phyloP scores from a whole-genome alignment of 2,797 vertebrate species.

The Borostomias antarcticus region DNA sequence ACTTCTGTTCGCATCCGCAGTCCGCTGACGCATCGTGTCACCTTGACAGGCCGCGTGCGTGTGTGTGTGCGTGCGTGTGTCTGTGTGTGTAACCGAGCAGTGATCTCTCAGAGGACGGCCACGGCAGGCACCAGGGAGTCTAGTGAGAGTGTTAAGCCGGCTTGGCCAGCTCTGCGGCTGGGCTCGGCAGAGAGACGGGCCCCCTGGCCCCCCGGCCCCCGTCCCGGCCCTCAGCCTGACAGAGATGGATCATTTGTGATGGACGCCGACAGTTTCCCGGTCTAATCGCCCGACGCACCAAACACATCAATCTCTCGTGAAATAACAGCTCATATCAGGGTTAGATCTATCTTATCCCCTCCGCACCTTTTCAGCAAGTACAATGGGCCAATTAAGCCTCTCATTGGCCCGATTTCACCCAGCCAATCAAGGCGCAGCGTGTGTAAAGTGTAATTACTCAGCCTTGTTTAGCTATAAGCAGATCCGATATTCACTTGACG shows the following conservation, averaged over 20 bases:
- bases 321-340: slow-evolving; percentile 38
- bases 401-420: neutral
- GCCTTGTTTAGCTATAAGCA: neutral
- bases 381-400: neutral
- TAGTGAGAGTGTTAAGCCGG: slow-evolving; percentile 52
- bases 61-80: too few relatives aligned
- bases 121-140: slow-evolving; percentile 47
- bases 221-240: slow-evolving; percentile 58
- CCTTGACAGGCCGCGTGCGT: neutral
- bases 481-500: neutral
- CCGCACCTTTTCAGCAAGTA: neutral
- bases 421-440: neutral
- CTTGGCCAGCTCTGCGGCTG: slow-evolving; percentile 46
- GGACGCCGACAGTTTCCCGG: slow-evolving; percentile 52
- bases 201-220: slow-evolving; percentile 56
- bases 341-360: slow-evolving; percentile 15
- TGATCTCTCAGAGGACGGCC: neutral
- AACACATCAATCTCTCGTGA: slow-evolving; percentile 49
- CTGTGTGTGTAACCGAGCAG: neutral
- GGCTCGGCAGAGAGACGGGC: slow-evolving; percentile 57
- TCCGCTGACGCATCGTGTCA: neutral
- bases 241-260: slow-evolving; percentile 67
- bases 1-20: neutral
- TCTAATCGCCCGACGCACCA: slow-evolving; percentile 50
- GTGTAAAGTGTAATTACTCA: neutral